phyloP scores from a whole-genome alignment of 2,888 invertebrate species.

The Clunio marinus region DNA sequence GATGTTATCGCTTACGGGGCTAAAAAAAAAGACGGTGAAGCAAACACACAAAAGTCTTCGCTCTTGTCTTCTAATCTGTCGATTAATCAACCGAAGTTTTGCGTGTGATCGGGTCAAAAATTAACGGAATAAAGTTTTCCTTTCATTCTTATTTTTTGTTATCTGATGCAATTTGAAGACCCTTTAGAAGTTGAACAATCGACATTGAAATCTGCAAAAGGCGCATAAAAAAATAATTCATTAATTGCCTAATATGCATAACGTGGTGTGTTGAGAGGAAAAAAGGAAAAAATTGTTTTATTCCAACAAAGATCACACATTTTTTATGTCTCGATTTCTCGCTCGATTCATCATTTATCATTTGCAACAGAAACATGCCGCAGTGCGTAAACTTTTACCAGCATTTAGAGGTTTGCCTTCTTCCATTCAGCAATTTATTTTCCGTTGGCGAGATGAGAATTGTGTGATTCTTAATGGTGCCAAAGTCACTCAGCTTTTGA shows the following conservation, averaged over 20 bases:
- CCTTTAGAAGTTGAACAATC: no score
- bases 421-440: not conserved
- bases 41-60: not conserved
- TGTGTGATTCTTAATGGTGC: conserved; percentile 1
- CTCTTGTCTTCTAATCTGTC: conserved; percentile 31
- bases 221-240: no score
- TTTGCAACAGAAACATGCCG: not conserved
- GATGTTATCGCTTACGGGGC: conserved; percentile 36
- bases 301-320: not conserved
- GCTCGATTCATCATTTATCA: conserved; percentile 18
- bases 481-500: not conserved
- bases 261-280: not conserved
- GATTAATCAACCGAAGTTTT: conserved; percentile 38
- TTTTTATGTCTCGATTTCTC: conserved; percentile 3
- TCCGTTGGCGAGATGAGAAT: not conserved
- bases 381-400: conserved; percentile 31
- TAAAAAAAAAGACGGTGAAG: not conserved
- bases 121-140: conserved; percentile 31
- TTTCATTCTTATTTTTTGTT: not conserved
- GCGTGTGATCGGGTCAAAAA: conserved; percentile 39
- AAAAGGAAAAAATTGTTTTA: conserved; percentile 6
- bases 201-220: no score
- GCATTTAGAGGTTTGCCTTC: conserved; percentile 30
- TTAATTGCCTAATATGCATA: conserved; percentile 5
- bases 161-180: not conserved